Percentiles rank a stretch among this genome's conserved stretches.
phyloP scores from a whole-genome alignment of 1,140 invertebrate genomes.

The Metaphire vulgaris region DNA sequence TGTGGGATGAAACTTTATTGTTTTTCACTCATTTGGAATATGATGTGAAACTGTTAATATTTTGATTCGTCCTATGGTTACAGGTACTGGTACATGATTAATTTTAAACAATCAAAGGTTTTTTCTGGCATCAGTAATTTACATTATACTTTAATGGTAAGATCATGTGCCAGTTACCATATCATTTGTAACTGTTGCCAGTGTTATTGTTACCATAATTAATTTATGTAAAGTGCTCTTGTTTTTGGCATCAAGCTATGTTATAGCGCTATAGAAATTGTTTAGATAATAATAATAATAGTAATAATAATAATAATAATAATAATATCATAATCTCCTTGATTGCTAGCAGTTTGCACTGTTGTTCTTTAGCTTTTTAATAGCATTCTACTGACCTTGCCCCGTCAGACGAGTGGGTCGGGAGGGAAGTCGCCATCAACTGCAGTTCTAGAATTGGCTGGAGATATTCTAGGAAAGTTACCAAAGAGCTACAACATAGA shows the following conservation, averaged over 20 bases:
- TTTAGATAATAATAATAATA: background rate
- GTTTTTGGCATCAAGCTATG: no score
- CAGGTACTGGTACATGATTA: background rate
- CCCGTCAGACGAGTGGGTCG: conserved; percentile 56
- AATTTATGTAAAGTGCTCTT: no score
- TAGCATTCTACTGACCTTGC: conserved; percentile 69
- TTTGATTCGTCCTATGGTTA: background rate
- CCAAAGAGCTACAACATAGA: conserved; percentile 50
- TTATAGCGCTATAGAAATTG: no score
- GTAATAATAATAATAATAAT: background rate
- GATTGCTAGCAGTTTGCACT: conserved; percentile 18
- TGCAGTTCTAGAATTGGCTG: conserved; percentile 47
- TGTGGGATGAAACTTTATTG: background rate
- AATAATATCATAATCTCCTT: background rate
- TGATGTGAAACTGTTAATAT: background rate
- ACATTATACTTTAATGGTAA: no score
- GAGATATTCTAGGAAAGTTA: conserved; percentile 49
- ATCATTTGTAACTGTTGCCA: no score
- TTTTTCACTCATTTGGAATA: background rate
- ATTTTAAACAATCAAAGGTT: no score
- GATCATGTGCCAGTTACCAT: no score
- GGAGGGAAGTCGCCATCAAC: conserved; percentile 45
- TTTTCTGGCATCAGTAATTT: no score
- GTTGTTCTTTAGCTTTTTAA: conserved; percentile 60
- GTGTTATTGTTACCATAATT: no score